Conservation (phyloP, 2,113 vertebrate species). For the Phylloscopus whistleri region DNA sequence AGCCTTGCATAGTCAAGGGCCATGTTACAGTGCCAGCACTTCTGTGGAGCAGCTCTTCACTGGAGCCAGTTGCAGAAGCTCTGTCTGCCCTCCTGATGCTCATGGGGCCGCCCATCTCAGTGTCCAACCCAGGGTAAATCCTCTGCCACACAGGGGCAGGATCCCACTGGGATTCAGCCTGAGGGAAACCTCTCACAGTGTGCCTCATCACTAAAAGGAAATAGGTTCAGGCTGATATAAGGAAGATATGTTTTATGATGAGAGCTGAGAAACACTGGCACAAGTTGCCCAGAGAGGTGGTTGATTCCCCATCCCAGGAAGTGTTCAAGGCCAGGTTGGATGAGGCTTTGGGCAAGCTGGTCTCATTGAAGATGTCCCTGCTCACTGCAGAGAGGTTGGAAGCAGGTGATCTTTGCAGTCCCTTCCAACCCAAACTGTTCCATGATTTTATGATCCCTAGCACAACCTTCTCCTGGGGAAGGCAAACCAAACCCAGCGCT, state of each 20-base stretch:
- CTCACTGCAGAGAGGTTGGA: neutral
- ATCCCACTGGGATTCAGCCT: neutral
- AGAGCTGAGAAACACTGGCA: neutral
- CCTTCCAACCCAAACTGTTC: neutral
- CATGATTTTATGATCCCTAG: neutral
- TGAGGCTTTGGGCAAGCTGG: neutral
- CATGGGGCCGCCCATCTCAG: accelerated
- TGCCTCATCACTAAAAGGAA: neutral
- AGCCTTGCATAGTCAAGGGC: neutral
- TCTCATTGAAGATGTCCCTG: neutral
- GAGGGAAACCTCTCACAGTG: neutral
- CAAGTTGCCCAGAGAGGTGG: neutral
- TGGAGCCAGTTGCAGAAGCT: neutral
- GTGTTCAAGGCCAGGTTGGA: neutral
- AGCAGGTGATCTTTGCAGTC: neutral
- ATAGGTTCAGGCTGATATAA: neutral
- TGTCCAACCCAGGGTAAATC: neutral
- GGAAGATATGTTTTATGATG: neutral
- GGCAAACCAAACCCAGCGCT: neutral
- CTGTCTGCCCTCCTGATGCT: neutral
- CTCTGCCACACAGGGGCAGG: neutral
- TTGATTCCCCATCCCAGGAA: neutral
- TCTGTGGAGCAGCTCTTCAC: neutral
- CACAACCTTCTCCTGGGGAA: neutral
- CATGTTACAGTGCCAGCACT: accelerated